phyloP scores from a whole-genome alignment of 2,888 invertebrate species.

The Tribolium freemani region DNA sequence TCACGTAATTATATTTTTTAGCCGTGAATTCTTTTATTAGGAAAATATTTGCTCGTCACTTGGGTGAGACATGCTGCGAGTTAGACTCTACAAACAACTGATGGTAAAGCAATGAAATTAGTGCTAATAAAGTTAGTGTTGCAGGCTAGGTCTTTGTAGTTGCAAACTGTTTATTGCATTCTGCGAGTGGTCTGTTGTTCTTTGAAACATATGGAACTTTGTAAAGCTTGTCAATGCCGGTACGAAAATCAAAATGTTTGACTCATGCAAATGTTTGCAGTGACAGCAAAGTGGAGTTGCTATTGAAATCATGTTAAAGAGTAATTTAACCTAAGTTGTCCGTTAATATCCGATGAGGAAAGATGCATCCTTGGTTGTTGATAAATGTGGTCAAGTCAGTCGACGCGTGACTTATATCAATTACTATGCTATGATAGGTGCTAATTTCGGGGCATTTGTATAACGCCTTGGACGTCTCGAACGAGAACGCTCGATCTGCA shows the following conservation, averaged over 20 bases:
- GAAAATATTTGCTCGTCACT: background rate
- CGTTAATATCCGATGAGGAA: constrained; percentile 52
- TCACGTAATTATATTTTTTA: background rate
- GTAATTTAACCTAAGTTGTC: constrained; percentile 50
- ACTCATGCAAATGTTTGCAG: background rate
- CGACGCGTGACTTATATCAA: constrained; percentile 54
- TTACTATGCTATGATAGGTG: constrained; percentile 52
- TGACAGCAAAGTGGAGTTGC: constrained; percentile 14
- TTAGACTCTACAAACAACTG: background rate
- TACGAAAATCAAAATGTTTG: background rate
- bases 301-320: constrained; percentile 51
- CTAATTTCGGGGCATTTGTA: constrained; percentile 53
- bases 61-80: background rate
- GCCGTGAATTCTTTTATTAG: background rate
- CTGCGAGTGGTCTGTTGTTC: background rate
- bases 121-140: background rate
- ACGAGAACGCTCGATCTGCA: constrained; percentile 46
- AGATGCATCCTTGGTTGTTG: constrained; percentile 51
- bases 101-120: background rate
- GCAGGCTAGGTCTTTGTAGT: background rate
- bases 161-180: background rate
- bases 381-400: constrained; percentile 50
- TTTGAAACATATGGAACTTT: background rate
- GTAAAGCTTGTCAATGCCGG: background rate
- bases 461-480: constrained; percentile 49